Evolutionary conservation across 2,113 vertebrate species (phyloP), one percentile per base, ranked within the genome.

Genomic region (Loxodonta africana): DNA sequence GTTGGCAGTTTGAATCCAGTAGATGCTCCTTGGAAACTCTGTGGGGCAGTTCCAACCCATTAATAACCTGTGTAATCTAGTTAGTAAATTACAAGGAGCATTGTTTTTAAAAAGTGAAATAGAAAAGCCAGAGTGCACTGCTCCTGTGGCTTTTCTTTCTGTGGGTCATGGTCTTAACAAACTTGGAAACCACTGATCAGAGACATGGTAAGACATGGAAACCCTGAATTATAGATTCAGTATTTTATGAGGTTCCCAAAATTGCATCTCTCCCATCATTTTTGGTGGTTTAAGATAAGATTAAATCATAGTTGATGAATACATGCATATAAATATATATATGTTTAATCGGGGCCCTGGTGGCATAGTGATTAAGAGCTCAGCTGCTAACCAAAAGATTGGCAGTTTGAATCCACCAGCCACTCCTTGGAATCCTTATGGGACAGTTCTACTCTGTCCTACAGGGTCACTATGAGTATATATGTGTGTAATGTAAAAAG

Each of bases 61-160:
- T 89, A 78, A 6, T 88, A 82, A 78, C 5, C 51, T 90, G 11
- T 53, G 44, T 74, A 71, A 71, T 83, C n/a, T 77, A 11, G 6
- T 92, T 74, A 78, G 28, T 91, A 53, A 88, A 63, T 44, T 94
- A 8, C 44, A 78, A 2, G 62, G 18, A 89, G 3, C 71, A 89
- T 87, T 76, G 92, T 91, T 85, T 94, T 85, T 94, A 18, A 62
- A 78, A 90, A 74, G 18, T 92, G 41, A 30, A 91, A 67, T 10
- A 92, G 73, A 62, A 62, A 78, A 44, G 30, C 78, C 5, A 67
- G 37, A 90, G 23, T 30, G 28, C 15, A 48, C 81, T 94, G 33
- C 1, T n/a, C 18, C 17, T 8, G 14, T 81, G 26, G 80, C 9
- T 48, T 94, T 92, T 92, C 63, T 89, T 90, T 21, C 11, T 28